Conservation (phyloP, 2,888 invertebrate species). For the Teleiodes luculella region DNA sequence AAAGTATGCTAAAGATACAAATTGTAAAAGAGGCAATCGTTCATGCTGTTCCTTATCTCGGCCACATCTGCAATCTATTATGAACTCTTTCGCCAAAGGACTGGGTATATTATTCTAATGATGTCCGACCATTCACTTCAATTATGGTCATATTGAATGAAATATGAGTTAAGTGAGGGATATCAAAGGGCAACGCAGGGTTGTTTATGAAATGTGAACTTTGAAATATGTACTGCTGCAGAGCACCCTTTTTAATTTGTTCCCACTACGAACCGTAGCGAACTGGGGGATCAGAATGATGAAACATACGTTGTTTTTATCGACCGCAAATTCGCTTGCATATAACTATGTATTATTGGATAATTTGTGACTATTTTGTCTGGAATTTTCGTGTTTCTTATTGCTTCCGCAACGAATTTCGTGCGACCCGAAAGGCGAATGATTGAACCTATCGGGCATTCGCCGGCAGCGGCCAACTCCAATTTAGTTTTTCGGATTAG, state of each 20-base stretch:
- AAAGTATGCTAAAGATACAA: slow-evolving; percentile 75
- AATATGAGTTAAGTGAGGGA: slow-evolving; percentile 78
- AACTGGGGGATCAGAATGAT: slow-evolving; percentile 56
- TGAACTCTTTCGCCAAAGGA: slow-evolving; percentile 48
- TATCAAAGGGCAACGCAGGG: slow-evolving; percentile 74
- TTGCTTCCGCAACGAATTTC: slow-evolving; percentile 78
- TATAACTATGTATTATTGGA: slow-evolving; percentile 52
- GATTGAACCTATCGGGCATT: slow-evolving; percentile 75
- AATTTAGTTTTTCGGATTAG: slow-evolving; percentile 79
- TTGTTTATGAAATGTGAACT: slow-evolving; percentile 73
- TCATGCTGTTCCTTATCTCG: slow-evolving; percentile 63
- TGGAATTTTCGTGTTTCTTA: slow-evolving; percentile 74
- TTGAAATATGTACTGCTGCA: slow-evolving; percentile 68
- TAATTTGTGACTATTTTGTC: slow-evolving; percentile 63
- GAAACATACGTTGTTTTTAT: slow-evolving; percentile 40
- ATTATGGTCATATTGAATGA: slow-evolving; percentile 77
- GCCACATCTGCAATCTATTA: slow-evolving; percentile 41
- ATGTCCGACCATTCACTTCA: slow-evolving; percentile 57
- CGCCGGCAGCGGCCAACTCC: slow-evolving; percentile 76
- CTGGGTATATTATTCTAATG: slow-evolving; percentile 61
- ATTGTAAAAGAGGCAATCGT: slow-evolving; percentile 77
- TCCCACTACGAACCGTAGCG: slow-evolving; percentile 66
- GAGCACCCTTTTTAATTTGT: slow-evolving; percentile 76
- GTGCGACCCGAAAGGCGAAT: slow-evolving; percentile 75
- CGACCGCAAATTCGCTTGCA: slow-evolving; percentile 48